A percentile compares a stretch with the other conserved stretches of the same genome.
These are phyloP conservation scores for Elegia similella DNA, from an alignment of 2,888 invertebrate species.

Conservation along the genomic window DNA sequence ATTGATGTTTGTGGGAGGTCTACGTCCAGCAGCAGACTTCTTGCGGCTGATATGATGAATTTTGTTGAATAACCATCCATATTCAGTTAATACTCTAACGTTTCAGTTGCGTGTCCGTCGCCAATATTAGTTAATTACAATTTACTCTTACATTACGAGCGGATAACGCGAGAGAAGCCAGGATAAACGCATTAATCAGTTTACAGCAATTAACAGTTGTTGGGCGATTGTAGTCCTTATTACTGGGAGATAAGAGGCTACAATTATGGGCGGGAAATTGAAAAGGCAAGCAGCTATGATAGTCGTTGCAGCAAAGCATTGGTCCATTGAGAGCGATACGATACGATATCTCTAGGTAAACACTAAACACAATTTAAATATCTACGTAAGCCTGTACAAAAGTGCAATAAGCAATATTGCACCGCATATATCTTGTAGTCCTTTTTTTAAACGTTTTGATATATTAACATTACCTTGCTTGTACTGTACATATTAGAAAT, in stretches of 20 bases:
- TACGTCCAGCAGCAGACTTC: too few species aligned
- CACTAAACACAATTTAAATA: too few species aligned
- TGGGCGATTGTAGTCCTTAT: neutral
- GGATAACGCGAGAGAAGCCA: neutral
- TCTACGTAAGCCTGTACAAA: too few species aligned
- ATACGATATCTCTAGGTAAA: too few species aligned
- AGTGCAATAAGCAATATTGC: too few species aligned
- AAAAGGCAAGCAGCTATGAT: neutral
- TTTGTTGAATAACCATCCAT: too few species aligned
- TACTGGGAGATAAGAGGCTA: neutral
- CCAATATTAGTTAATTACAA: neutral
- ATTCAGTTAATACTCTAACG: neutral
- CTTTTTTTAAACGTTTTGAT: too few species aligned
- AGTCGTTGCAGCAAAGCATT: neutral
- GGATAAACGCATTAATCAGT: slow-evolving; percentile 1
- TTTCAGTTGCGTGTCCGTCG: neutral
- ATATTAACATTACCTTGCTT: too few species aligned
- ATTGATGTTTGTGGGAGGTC: too few species aligned
- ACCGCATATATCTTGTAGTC: too few species aligned
- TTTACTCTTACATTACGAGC: neutral
- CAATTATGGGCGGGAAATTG: neutral
- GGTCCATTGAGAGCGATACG: neutral
- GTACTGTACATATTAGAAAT: too few species aligned
- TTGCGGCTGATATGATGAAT: too few species aligned
- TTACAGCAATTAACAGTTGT: neutral